These are phyloP conservation scores for Fratercula arctica DNA, from an alignment of 2,797 vertebrate species.

Conservation along the genomic window DNA sequence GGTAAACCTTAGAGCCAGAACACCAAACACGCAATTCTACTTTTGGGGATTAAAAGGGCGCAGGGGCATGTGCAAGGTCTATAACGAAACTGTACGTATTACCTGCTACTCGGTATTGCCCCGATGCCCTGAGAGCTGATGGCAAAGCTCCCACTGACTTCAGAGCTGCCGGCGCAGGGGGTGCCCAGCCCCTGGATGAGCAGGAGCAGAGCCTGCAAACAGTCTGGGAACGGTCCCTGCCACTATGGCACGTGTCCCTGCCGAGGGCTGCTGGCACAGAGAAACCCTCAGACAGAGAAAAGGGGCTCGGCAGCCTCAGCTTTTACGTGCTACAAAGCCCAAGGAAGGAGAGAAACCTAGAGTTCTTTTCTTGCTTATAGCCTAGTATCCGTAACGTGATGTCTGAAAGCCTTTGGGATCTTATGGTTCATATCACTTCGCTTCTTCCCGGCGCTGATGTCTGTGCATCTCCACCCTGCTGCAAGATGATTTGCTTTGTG, in stretches of 20 bases:
- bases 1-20: not conserved
- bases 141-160: not conserved
- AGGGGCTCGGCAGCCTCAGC: not conserved
- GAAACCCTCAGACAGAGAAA: not conserved
- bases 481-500: not conserved
- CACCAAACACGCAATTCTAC: not conserved
- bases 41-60: not conserved
- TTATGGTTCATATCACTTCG: not conserved
- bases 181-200: not conserved
- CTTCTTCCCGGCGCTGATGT: not conserved
- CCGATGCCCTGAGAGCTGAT: not conserved
- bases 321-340: not conserved
- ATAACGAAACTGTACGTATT: not conserved
- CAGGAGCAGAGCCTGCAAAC: not conserved
- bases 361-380: not conserved
- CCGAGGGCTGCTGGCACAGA: not conserved
- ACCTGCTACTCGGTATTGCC: accelerated
- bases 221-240: not conserved
- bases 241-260: accelerated
- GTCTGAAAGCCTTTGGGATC: not conserved
- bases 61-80: not conserved
- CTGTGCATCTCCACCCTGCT: not conserved
- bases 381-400: not conserved
- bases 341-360: not conserved
- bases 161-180: not conserved